Evolutionary conservation across 2,113 vertebrate species (phyloP), one percentile per base, ranked within the genome.

Genomic region (Pipa parva): DNA sequence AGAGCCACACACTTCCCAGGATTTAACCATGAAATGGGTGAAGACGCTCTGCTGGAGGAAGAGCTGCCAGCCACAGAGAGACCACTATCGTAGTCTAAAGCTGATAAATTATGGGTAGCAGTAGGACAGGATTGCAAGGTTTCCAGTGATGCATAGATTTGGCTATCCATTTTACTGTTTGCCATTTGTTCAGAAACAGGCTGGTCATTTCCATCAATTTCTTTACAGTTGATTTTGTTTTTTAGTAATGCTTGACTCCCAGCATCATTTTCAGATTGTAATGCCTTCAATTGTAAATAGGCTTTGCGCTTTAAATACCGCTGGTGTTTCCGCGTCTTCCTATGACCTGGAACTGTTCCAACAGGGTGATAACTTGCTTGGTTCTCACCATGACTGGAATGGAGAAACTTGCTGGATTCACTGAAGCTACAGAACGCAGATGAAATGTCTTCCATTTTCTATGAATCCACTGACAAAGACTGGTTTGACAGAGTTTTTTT

Each of bases 1-100:
- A 99, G 63, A 1, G 97, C 90, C 74, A 99, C 91, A 0, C 87
- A 83, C 1, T 83, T 87, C 39, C 71, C 57, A 0, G 75, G 81
- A 2, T 63, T 78, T 5, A 71, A 49, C 18, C 63, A 5, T 0
- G 27, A 71, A 20, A 48, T 74, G 2, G 83, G 84, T 0, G 50
- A 85, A 33, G 77, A 82, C 2, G 79, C 73, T 15, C 76, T 7
- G 2, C 81, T 81, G 20, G 27, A 51, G 0, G 70, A 51, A 24
- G 79, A 80, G 71, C 83, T 82, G 31, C 59, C 18, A 1, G 86
- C 81, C 0, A 83, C 82, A 17, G 75, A 78, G 68, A 88, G 82
- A 1, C 83, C 86, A 11, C 85, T 84, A 58, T 84, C 65, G 60
- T 73, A 69, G n/a, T 84, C 85, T 27, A 73, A 68, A 45, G 6